phyloP scores from a whole-genome alignment of 2,797 vertebrate genomes.

The Tamandua tetradactyla region DNA sequence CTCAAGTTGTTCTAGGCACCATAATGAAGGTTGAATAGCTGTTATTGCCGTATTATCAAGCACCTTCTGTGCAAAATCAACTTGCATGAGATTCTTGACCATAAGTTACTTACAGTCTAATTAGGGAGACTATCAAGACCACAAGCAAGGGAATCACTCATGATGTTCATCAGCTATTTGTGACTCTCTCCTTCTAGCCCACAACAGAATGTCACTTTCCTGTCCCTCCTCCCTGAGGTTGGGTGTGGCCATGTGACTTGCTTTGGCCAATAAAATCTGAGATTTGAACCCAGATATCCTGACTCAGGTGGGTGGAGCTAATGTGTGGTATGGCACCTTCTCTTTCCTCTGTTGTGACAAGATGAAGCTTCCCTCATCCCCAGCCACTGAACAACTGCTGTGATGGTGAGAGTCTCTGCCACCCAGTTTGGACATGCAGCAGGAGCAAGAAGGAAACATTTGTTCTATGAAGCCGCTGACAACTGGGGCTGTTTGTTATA shows the following conservation, averaged over 20 bases:
- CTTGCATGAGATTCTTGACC: background rate
- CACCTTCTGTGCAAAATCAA: background rate
- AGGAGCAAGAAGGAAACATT: background rate
- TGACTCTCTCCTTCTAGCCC: background rate
- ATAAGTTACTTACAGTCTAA: background rate
- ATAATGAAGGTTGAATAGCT: fast-evolving
- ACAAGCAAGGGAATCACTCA: background rate
- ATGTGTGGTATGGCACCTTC: background rate
- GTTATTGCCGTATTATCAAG: background rate
- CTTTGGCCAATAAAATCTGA: background rate
- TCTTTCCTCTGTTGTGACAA: background rate
- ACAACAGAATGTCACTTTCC: background rate
- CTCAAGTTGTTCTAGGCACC: background rate
- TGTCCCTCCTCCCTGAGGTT: background rate
- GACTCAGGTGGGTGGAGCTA: background rate
- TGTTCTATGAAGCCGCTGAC: background rate
- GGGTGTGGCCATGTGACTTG: background rate
- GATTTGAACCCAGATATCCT: background rate
- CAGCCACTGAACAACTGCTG: background rate
- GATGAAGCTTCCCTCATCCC: background rate
- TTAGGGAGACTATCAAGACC: background rate
- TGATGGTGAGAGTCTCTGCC: background rate
- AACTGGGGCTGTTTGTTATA: background rate
- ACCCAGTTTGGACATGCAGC: background rate
- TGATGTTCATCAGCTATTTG: background rate